Evolutionary conservation across 2,113 vertebrate genomes (phyloP), one percentile per base, ranked within the genome.

Genomic region (Cairina moschata): DNA sequence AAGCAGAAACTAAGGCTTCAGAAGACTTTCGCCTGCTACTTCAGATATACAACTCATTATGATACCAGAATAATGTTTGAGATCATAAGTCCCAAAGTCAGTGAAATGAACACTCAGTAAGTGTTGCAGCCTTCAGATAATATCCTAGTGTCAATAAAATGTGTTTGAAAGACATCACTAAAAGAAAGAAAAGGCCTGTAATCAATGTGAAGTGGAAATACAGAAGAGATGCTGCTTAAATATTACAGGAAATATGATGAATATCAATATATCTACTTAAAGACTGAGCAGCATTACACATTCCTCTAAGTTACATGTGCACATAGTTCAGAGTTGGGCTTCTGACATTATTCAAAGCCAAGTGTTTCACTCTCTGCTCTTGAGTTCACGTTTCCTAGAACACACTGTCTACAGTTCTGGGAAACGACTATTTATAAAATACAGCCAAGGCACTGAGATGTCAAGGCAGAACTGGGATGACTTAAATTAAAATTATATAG

Each of bases 401-500:
- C 67, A 86, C 28, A 82, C 42, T 67, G 46, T 34, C 65, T 72
- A 54, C 48, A 81, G 36, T 90, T 86, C 86, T 63, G 29, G 34
- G 76, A 88, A 95, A 93, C 63, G 22, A 38, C 74, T 78, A 76
- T 73, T 86, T 87, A 88, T 83, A 82, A 90, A 90, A 87, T 36
- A 87, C 42, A 89, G 77, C 22, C 56, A 81, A 82, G 29, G 32
- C 77, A 95, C 2, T 75, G 69, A 95, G 66, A 88, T 44, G 22
- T 52, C 88, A 72, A 86, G 69, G 83, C 67, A 94, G 91, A 93
- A 12, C 31, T 58, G 48, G 17, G 34, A 59, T 65, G 58, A 62
- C 56, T 81, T 55, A 59, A 63, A 32, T 81, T 55, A 59, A 63
- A 32, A 74, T 86, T 78, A 73, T 42, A 82, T 13, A 87, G 74